Base-by-base conservation (phyloP, 2,888 invertebrate species). In the Gastrophysa polygoni region DNA sequence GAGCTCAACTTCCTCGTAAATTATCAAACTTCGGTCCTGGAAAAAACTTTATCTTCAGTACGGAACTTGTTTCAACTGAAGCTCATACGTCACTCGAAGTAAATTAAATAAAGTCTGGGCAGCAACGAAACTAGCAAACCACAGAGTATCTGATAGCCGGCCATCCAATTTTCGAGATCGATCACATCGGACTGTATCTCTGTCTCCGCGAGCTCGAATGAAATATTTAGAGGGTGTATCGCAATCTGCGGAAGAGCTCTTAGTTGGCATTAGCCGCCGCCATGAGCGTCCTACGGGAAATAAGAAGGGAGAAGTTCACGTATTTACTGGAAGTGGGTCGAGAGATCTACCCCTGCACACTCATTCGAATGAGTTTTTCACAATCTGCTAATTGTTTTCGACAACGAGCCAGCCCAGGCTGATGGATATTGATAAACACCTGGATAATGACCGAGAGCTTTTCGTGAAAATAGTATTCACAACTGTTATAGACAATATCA, bases 161-260 rank as follows among this genome's bases (percentile, higher is more conserved):
- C 75, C 75, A 76, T 78, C 77, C 76, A 77, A 77, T 75, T 77
- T 73, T 73, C 71, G 68, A 75, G 75, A 78, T 78, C 77, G 78
- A 78, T 78, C 78, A 78, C 74, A 74, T 75, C 73, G 73, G 68
- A 68, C 66, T 65, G 64, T 63, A 65, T 64, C 66, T 63, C 63
- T 64, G 66, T 65, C 68, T 66, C 66, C 58, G 51, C 59, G 55
- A 68, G 71, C 68, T 71, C 75, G 68, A 76, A 78, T 80, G 79
- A 81, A 81, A 80, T 80, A 81, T 80, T 80, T 79, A 80, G 73
- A 72, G 74, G 75, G 74, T 73, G 75, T 74, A 74, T 73, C 75
- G 78, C 79, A 81, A 80, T 81, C 80, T 80, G 77, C 72, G 73
- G 78, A 78, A 79, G 78, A 79, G 80, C 79, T 77, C 78, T 80